Base-by-base conservation (phyloP, 2,888 invertebrate genomes). In the Lottia scabra region DNA sequence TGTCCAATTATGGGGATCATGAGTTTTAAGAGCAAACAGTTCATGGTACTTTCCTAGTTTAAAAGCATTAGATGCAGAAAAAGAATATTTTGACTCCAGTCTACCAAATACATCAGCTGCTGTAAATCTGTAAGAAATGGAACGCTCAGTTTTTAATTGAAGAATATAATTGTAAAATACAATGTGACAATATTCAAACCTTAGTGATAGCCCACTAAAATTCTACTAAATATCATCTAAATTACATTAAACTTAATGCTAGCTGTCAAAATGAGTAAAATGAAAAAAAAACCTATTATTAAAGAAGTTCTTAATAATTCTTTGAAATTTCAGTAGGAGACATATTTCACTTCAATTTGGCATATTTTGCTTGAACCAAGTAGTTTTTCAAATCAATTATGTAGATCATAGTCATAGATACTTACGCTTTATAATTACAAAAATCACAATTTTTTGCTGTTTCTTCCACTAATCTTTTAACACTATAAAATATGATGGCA, bases 31-130 rank as follows among this genome's bases (percentile, higher is more conserved):
- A 30, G 90, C 82, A 69, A 90, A 84, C 27, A 91, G 78, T 0
- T 88, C 88, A 80, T 91, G 90, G 84, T 89, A 90, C 56, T 85
- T 84, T 66, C 90, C 89, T 44, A 90, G 78, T 77, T 90, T 90
- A 75, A 91, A 91, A 0, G 89, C 85, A 79, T 91, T 91, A 15
- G 90, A 87, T 15, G 89, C 89, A 64, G 89, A 87, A 67, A 86
- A 88, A 15, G 90, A 85, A 67, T 81, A 80, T 23, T 81, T 78
- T 2, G 86, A 84, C 72, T 88, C 88, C 23, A 90, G 78, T 46
- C 90, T 84, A n/a, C 89, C 89, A 83, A 90, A 89, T 13, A 77
- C 66, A 75, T 91, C 90, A 72, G 86, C 82, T n/a, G 90, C 90
- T 13, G 90, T 90, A 68, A 70, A 78, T 5, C 86, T 86, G 76